A percentile compares a stretch with the other conserved stretches of the same genome.
These are phyloP conservation scores for Gambusia holbrooki DNA, from an alignment of 2,113 vertebrate species.

Conservation along the genomic window DNA sequence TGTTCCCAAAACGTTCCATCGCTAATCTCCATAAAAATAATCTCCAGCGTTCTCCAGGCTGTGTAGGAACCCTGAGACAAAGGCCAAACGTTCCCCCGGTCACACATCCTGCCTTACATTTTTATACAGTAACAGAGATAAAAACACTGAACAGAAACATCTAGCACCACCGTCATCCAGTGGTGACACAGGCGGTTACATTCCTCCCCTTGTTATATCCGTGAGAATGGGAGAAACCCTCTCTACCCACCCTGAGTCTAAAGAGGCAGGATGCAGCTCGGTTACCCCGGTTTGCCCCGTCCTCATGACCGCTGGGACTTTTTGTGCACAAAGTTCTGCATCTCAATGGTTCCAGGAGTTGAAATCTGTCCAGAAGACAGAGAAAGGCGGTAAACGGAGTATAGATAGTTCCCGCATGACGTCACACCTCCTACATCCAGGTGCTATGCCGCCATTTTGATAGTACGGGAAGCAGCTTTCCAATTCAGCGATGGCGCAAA, in stretches of 20 bases:
- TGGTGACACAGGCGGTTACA: conserved; percentile 60
- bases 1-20: too few relatives aligned
- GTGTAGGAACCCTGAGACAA: conserved; percentile 13
- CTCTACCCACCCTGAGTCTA: conserved; percentile 71
- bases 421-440: too few relatives aligned
- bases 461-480: too few relatives aligned
- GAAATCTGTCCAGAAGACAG: conserved; percentile 23
- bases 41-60: not conserved
- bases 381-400: conserved; percentile 49
- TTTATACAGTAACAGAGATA: conserved; percentile 64
- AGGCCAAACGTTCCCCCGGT: conserved; percentile 35
- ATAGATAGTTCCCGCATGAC: conserved; percentile 23
- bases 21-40: too few relatives aligned
- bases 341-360: conserved; percentile 8
- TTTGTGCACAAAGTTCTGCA: conserved; percentile 26
- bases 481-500: too few relatives aligned
- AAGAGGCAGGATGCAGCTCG: conserved; percentile 66
- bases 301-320: conserved; percentile 26
- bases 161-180: conserved; percentile 36
- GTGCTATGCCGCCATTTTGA: too few relatives aligned
- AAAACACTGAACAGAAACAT: conserved; percentile 58
- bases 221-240: conserved; percentile 60
- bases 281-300: conserved; percentile 45
- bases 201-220: conserved; percentile 58
- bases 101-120: conserved; percentile 36